Base-by-base conservation (phyloP, 2,797 vertebrate species). In the Pangasius mekongensis region DNA sequence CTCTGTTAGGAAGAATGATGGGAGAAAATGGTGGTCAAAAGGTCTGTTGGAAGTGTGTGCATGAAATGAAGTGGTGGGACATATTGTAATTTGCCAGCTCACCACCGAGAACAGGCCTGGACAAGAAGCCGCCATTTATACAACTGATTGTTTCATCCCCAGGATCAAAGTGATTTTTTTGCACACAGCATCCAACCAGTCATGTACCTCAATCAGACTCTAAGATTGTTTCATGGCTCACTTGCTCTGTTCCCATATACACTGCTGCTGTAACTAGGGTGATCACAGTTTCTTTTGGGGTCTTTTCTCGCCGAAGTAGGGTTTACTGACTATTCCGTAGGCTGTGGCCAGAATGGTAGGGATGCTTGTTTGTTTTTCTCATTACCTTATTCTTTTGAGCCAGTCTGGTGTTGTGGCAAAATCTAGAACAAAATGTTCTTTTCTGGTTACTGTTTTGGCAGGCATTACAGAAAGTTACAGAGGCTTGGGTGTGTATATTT, bases 21-120 rank as follows among this genome's bases (percentile, higher is more conserved):
- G 93, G 90, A 93, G 92, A 94, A 95, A 95, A 94, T 94, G 89
- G 92, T 91, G 94, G 94, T 94, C 92, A 93, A 89, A 92, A 93
- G 94, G 92, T 90, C 90, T 85, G 54, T 86, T 78, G 87, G 93
- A 94, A 93, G 92, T 94, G 92, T 66, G 88, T 66, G 87, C 87
- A 87, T 85, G 91, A 91, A 89, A 94, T 90, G 91, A 91, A 92
- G 92, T 89, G 86, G 93, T 90, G 91, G 92, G 93, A 93, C 92
- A 88, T 86, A 90, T 90, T 91, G 85, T 87, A 91, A 93, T 94
- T 92, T 93, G 92, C 92, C 91, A 89, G 91, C 92, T 93, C 91
- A 47, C 56, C 58, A 30, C 58, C 43, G 2, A 74, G 11, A 66
- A 69, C 92, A 93, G 91, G 91, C 93, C 92, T 93, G 91, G 93